These are phyloP conservation scores for Chymomyza caudatula DNA, from an alignment of 2,888 invertebrate genomes.

Conservation along the genomic window DNA sequence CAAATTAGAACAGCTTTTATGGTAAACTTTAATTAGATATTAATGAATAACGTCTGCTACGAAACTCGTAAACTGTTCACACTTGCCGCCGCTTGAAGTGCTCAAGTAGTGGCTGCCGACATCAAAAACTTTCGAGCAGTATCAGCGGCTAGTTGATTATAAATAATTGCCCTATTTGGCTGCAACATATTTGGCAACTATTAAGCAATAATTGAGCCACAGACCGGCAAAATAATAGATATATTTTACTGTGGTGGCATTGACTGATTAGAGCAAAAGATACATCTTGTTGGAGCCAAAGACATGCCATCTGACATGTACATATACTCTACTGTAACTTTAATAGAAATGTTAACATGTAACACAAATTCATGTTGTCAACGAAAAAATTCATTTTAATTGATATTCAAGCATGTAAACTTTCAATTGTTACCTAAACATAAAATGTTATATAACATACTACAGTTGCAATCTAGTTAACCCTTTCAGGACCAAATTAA, in stretches of 20 bases:
- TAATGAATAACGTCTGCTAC: constrained; percentile 47
- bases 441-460: too few species aligned
- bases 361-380: too few species aligned
- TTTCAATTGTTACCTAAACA: too few species aligned
- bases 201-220: not conserved
- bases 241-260: not conserved
- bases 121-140: too few species aligned
- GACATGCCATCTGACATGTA: too few species aligned
- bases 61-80: constrained; percentile 31
- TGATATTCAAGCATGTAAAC: too few species aligned
- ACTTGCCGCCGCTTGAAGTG: constrained; percentile 22
- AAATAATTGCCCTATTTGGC: not conserved
- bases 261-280: not conserved
- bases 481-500: too few species aligned
- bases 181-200: not conserved
- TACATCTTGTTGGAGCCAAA: not conserved
- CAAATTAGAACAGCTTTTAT: constrained; percentile 65
- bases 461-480: too few species aligned
- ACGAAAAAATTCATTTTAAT: too few species aligned
- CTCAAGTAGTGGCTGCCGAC: too few species aligned
- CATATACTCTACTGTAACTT: too few species aligned
- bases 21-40: constrained; percentile 64
- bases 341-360: too few species aligned
- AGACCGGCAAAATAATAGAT: not conserved
- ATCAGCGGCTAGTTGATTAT: not conserved